Conservation (phyloP, 2,888 invertebrate species). For the Bugula neritina region DNA sequence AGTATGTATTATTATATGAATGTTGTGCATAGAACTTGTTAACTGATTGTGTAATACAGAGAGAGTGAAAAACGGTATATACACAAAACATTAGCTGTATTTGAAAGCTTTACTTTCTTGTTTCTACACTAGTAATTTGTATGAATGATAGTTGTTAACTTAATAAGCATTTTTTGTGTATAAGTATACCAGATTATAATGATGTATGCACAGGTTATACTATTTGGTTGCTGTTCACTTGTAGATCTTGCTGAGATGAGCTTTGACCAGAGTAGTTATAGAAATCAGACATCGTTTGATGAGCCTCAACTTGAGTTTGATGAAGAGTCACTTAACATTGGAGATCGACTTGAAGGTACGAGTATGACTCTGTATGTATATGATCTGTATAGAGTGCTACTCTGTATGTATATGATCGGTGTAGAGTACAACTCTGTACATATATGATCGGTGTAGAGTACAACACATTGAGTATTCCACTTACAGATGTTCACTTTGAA, state of each 20-base stretch:
- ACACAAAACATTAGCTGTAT: too few relatives aligned
- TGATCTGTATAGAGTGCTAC: too few relatives aligned
- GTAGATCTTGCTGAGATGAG: slow-evolving; percentile 1
- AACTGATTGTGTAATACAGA: too few relatives aligned
- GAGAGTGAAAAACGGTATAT: too few relatives aligned
- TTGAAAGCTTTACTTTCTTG: too few relatives aligned
- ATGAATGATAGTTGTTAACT: too few relatives aligned
- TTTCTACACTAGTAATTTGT: too few relatives aligned
- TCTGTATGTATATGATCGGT: not conserved
- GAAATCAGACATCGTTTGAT: slow-evolving; percentile 47
- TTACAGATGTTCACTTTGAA: slow-evolving; percentile 28
- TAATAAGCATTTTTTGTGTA: too few relatives aligned
- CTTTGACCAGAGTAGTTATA: not conserved
- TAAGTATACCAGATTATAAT: too few relatives aligned
- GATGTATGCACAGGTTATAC: too few relatives aligned
- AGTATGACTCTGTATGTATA: not conserved
- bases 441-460: not conserved
- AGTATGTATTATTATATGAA: not conserved
- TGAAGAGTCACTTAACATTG: slow-evolving; percentile 56
- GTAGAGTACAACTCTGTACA: not conserved
- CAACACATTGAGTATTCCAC: slow-evolving; percentile 25
- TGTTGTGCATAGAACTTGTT: too few relatives aligned
- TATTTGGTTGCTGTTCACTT: too few relatives aligned
- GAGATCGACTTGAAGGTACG: not conserved
- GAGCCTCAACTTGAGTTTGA: slow-evolving; percentile 94